Base-by-base conservation (phyloP, 1,140 invertebrate species). In the Drosophila baimaii region DNA sequence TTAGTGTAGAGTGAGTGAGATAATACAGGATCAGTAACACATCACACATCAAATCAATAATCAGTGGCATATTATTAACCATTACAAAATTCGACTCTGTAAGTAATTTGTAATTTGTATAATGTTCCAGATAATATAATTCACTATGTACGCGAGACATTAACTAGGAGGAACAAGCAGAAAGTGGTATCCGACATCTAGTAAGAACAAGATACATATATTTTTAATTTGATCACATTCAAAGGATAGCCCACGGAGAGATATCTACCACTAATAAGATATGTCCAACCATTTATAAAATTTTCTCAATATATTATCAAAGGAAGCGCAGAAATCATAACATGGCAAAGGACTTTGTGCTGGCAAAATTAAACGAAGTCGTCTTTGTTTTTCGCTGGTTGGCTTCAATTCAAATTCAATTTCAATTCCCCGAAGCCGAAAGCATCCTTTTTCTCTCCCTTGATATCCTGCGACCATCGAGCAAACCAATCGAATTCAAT, bases 381-480 rank as follows among this genome's bases (percentile, higher is more conserved):
- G 44, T 41, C 61, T 70, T 62, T 51, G 63, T 44, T 41, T 54
- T 70, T 78, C 25, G 65, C 46, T 65, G n/a, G 35, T 37, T 52
- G 25, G 55, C 33, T 79, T 79, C 80, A 66, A 83, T 86, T 75
- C 55, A 69, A 85, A 86, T 86, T 85, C 78, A 81, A 86, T 81
- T 85, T 86, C 57, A 51, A 72, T 65, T 85, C 66, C 71, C 81
- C 77, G 66, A 29, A 43, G 63, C 59, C 64, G 33, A 72, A 63
- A 62, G 59, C 46, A 66, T 51, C 35, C 41, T 47, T 43, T n/a
- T 19, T 3, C 35, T 17, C 47, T 61, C n/a, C 33, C 39, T 52
- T 27, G 19, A 27, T 46, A 54, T 70, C 46, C 46, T 33, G 63
- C 55, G 41, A 47, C 51, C 44, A 63, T 46, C 63, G 63, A 63